A percentile compares a stretch with the other conserved stretches of the same genome.
phyloP scores from a whole-genome alignment of 2,888 invertebrate genomes.

The Harpalus rufipes region DNA sequence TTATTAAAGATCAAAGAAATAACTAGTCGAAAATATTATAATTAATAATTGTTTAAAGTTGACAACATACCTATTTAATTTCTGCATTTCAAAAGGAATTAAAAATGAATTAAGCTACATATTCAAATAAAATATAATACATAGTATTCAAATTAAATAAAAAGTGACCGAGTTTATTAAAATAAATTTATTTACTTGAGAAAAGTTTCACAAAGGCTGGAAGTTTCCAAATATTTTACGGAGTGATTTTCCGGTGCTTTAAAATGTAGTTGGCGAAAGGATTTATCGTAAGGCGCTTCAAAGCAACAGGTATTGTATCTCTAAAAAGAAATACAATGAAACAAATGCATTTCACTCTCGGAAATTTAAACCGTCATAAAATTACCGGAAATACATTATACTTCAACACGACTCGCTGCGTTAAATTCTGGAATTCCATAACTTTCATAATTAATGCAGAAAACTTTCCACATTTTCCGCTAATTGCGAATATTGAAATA shows the following conservation, averaged over 20 bases:
- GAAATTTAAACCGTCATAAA: conserved; percentile 7
- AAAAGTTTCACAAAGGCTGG: conserved; percentile 8
- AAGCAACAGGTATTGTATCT: conserved; percentile 50
- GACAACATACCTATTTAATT: background rate
- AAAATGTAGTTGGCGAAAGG: conserved; percentile 49
- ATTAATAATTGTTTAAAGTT: background rate
- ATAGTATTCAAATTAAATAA: background rate
- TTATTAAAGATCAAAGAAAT: background rate
- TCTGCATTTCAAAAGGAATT: background rate
- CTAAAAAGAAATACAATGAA: conserved; percentile 34
- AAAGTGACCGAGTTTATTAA: background rate
- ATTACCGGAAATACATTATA: conserved; percentile 20
- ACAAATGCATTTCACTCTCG: conserved; percentile 21
- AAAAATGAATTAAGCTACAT: conserved; percentile 10
- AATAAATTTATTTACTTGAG: conserved; percentile 16
- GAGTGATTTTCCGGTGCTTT: conserved; percentile 43
- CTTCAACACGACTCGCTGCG: background rate
- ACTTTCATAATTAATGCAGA: conserved; percentile 7
- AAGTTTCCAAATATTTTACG: conserved; percentile 51
- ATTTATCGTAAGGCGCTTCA: conserved; percentile 50
- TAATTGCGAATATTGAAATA: conserved; percentile 22
- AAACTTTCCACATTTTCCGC: conserved; percentile 11
- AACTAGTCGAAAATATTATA: background rate
- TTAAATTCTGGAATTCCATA: conserved; percentile 11
- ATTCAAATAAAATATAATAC: background rate